Conservation (phyloP, 2,797 vertebrate genomes). For the Chaunax sp. region DNA sequence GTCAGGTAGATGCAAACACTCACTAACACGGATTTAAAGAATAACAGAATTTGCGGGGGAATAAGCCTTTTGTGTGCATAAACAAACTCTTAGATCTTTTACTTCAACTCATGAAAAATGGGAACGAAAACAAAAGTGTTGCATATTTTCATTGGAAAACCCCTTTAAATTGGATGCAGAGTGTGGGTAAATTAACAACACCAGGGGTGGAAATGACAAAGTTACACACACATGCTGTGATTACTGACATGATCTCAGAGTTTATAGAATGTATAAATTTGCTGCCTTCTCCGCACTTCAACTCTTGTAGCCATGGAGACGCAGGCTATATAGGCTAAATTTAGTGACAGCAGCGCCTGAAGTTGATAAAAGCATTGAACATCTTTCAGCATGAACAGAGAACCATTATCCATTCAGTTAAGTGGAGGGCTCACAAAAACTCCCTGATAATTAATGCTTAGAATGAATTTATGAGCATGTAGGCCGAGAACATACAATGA, state of each 20-base stretch:
- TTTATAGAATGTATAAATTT: conserved; percentile 58
- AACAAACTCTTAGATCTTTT: no score
- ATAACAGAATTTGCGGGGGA: no score
- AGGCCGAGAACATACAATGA: conserved; percentile 41
- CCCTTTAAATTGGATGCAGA: conserved; percentile 19
- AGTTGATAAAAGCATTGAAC: conserved; percentile 66
- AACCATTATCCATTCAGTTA: conserved; percentile 41
- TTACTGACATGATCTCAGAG: conserved; percentile 42
- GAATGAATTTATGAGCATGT: conserved; percentile 32
- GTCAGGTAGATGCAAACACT: no score
- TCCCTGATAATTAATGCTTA: conserved; percentile 42
- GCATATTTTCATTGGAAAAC: no score
- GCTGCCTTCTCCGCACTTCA: conserved; percentile 51
- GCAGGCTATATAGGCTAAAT: conserved; percentile 73
- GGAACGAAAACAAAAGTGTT: no score
- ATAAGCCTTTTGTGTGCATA: no score
- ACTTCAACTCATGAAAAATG: no score
- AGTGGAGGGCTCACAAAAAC: conserved; percentile 25
- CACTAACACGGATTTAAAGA: no score
- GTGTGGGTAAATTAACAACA: conserved; percentile 18
- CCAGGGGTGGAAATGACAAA: conserved; percentile 23
- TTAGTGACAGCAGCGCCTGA: conserved; percentile 71
- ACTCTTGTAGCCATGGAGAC: conserved; percentile 77
- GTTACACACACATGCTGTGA: conserved; percentile 20
- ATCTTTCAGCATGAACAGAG: conserved; percentile 48